Base-by-base conservation (phyloP, 2,113 vertebrate genomes). In the Castor canadensis region DNA sequence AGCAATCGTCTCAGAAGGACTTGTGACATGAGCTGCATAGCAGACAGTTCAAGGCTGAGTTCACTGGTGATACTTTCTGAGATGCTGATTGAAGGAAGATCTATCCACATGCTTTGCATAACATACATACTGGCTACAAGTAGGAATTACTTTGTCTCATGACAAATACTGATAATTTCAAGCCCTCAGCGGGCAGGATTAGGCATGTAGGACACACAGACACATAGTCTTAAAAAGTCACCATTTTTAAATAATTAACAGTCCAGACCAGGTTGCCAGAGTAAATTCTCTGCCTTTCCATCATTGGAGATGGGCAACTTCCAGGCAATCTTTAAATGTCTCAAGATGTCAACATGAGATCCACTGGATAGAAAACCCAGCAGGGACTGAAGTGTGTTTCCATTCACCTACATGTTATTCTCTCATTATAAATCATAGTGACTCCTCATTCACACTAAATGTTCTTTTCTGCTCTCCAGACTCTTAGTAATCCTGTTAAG, bases 401-500 rank as follows among this genome's bases (percentile, higher is more conserved):
- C 75, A 49, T 6, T 75, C 13, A 62, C 69, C 75, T 89, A 91
- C 8, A 49, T 19, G 43, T 60, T 64, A n/a, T 77, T 22, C 17
- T 73, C 35, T 87, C 49, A 83, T 92, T 83, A 89, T 64, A 71
- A 2, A 94, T 43, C 32, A 60, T 60, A 89, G 93, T 26, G 92
- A 91, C 22, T 91, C 96, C 62, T 38, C 43, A 92, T 79, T 93
- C 30, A 72, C 56, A 87, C 54, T 73, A 79, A 86, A 76, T 58
- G 81, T 62, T 94, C 30, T 79, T 81, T 96, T 90, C 95, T 82
- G 28, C 73, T 35, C 71, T 96, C 52, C 87, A 71, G 69, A 96
- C 93, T 96, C 62, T 92, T 38, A 71, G 71, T 16, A 35, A 75
- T 92, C 60, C 77, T 22, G 0, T 58, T 95, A 69, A 96, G 49